phyloP scores from a whole-genome alignment of 2,113 vertebrate genomes.

The Vulpes lagopus region DNA sequence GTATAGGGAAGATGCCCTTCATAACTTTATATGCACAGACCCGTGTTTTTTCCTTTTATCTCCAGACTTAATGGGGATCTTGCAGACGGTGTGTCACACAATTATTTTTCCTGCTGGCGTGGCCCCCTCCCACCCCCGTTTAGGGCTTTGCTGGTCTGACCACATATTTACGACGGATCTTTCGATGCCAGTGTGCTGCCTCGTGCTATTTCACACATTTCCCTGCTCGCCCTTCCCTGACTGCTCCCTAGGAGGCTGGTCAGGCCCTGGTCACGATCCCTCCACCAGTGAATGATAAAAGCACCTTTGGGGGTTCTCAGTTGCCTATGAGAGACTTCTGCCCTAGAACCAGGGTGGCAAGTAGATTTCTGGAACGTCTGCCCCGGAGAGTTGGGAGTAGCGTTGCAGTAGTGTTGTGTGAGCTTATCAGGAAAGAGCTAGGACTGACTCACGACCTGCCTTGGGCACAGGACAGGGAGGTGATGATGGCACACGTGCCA shows the following conservation, averaged over 20 bases:
- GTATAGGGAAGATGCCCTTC: not conserved
- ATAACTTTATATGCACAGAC: not conserved
- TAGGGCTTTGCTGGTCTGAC: not conserved
- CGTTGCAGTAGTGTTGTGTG: not conserved
- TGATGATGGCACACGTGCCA: fast-evolving
- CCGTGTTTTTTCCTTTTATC: not conserved
- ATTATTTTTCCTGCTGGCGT: not conserved
- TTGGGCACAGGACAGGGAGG: fast-evolving
- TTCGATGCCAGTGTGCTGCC: not conserved
- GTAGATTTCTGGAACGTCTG: not conserved
- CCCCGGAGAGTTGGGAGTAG: not conserved
- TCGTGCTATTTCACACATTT: not conserved
- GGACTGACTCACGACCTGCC: too few relatives aligned
- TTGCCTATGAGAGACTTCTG: not conserved
- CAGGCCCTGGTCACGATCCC: not conserved
- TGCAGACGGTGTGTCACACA: not conserved
- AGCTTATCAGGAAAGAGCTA: not conserved
- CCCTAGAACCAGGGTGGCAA: not conserved
- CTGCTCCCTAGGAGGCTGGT: not conserved
- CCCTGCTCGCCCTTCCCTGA: not conserved
- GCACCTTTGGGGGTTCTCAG: not conserved
- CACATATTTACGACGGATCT: not conserved
- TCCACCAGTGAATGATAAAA: not conserved
- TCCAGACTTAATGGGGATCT: not conserved
- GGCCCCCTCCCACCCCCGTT: not conserved